Conservation (phyloP, 2,797 vertebrate species). For the Iguana delicatissima region DNA sequence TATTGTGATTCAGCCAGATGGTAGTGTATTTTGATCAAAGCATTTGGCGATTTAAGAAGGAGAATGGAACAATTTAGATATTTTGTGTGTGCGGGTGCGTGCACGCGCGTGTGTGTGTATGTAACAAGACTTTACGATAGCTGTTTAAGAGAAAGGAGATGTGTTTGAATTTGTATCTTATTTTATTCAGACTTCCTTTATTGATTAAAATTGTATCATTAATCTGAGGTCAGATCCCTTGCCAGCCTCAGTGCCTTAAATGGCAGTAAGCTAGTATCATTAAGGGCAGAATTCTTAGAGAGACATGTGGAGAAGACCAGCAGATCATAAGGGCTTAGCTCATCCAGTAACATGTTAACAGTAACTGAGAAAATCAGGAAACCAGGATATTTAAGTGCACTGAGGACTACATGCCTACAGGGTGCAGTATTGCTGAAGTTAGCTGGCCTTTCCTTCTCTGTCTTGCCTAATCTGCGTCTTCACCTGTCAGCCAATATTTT, state of each 20-base stretch:
- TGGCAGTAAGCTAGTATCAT: neutral
- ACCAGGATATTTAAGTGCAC: no score
- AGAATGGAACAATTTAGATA: constrained; percentile 19
- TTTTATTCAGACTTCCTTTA: neutral
- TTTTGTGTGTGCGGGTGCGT: neutral
- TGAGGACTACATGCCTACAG: no score
- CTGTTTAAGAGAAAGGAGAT: constrained; percentile 16
- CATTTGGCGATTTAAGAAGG: constrained; percentile 33
- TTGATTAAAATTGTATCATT: neutral
- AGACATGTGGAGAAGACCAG: neutral
- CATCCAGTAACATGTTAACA: neutral
- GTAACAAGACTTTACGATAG: neutral
- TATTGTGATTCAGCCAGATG: neutral
- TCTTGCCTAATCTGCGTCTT: no score
- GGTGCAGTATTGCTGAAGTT: no score
- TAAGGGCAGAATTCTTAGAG: neutral
- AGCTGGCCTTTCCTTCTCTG: no score
- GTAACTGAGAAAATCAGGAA: no score
- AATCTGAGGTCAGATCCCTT: neutral
- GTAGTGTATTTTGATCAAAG: constrained; percentile 51
- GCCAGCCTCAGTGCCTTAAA: neutral
- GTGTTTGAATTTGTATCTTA: no score
- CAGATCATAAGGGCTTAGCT: neutral
- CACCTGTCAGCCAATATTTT: no score
- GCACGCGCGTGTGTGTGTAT: neutral